Conservation (phyloP, 2,797 vertebrate species). For the Acipenser transmontanus region DNA sequence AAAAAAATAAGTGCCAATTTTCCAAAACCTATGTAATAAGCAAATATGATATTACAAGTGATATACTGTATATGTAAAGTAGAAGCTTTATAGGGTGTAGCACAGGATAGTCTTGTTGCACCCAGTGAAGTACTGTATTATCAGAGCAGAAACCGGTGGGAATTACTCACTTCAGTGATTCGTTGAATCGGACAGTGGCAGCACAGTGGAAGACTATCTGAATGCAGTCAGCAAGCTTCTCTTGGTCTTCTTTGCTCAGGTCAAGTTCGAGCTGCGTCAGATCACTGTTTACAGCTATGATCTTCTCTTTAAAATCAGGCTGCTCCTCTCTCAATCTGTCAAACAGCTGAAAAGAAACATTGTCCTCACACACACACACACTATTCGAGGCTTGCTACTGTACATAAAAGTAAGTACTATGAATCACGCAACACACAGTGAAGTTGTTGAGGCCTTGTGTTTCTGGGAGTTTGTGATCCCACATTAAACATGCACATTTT, state of each 20-base stretch:
- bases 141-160: not conserved
- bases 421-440: not conserved
- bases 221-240: constrained; percentile 50
- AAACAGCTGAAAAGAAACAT: constrained; percentile 54
- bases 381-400: not conserved
- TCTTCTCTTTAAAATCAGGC: constrained; percentile 62
- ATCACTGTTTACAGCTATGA: constrained; percentile 63
- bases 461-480: not conserved
- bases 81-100: too few relatives aligned
- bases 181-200: constrained; percentile 72
- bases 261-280: constrained; percentile 62
- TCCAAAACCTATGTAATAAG: too few relatives aligned
- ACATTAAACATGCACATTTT: too few relatives aligned
- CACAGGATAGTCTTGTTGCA: too few relatives aligned
- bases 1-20: too few relatives aligned
- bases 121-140: too few relatives aligned
- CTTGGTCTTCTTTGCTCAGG: constrained; percentile 57
- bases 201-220: constrained; percentile 73
- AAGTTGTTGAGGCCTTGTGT: not conserved
- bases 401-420: not conserved
- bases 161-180: constrained; percentile 61
- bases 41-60: too few relatives aligned
- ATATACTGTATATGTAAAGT: too few relatives aligned
- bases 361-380: not conserved
- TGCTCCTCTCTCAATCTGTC: constrained; percentile 67